Evolutionary conservation across 2,113 vertebrate species (phyloP), one percentile per base, ranked within the genome.

Genomic region (Sitta europaea): DNA sequence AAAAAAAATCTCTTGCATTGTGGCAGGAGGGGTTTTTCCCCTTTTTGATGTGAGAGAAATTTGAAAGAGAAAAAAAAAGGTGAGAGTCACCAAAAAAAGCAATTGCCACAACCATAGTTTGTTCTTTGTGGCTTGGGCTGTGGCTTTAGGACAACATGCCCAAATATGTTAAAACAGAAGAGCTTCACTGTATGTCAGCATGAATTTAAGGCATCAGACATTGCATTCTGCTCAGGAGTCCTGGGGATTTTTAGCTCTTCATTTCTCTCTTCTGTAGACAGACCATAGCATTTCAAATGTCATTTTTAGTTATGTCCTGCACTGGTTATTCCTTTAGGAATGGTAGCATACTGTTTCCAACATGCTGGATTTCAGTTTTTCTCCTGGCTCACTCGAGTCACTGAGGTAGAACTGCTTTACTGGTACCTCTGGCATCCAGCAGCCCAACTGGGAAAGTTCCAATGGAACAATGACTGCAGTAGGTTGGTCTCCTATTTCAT

Each of bases 391-490:
- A 43, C 48, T 33, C 1, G 2, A 85, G 31, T 40, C 77, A 25
- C 16, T 33, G 53, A 54, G 74, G 36, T 57, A 14, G 17, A 55
- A 10, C 20, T 51, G 36, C 21, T 84, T 51, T 55, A 15, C 33
- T 2, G 10, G 33, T 85, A 25, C 65, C 57, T 84, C 88, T 77
- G 65, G 48, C 61, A 67, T 29, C 42, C 19, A 4, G 14, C 68
- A 77, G 31, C 3, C 15, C 38, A 21, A 33, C 36, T 4, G 47
- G 33, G 40, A 66, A 7, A 36, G 51, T 51, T 59, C 38, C 1
- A 3, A 0, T 12, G 57, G 35, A 51, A 48, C 1, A 3, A 6
- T 14, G 21, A 5, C 1, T 7, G 8, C 23, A 51, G 48, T 17
- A 9, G 1, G 0, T 31, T 43, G 36, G n/a, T 47, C 25, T 75